Evolutionary conservation across 1,140 invertebrate genomes (phyloP), one percentile per base, ranked within the genome.

Genomic region (Tribolium castaneum): DNA sequence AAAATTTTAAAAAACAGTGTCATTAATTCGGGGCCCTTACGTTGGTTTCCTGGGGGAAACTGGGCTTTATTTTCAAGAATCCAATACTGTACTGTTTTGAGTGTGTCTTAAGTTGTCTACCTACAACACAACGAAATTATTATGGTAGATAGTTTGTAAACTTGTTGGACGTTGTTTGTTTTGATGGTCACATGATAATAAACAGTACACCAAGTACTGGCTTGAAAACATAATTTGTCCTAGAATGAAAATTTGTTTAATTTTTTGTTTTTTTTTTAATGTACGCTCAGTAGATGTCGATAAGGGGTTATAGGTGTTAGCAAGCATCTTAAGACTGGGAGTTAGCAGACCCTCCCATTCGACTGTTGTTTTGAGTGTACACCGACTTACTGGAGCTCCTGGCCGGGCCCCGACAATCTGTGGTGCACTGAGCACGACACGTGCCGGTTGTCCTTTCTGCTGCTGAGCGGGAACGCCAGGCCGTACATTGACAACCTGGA

Each of bases 401-500:
- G 94, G 92, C 85, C 95, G 90, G 16, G 93, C 89, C 75, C 93
- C 93, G 80, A 96, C 92, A 87, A 97, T 92, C 85, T 96, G 95
- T 73, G 91, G 91, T 83, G 92, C 90, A 80, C 92, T 92, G 82
- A 95, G 93, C 78, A 97, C 93, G 77, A 96, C 92, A 78, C 95
- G 90, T 10, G 93, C 80, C 80, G 92, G 91, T 74, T 91, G 91
- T 54, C 91, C 91, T 85, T 95, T 96, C 83, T 93, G 92, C 75
- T 91, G 88, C 75, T 91, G 90, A 74, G 90, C 86, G 16, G 93
- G 92, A 51, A 92, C 89, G 70, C 91, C 82, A 34, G 93, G 92
- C 79, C 94, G 89, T 88, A 96, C 92, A 89, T 96, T 96, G 66
- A 97, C 89, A 84, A 97, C 94, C 86, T 96, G 94, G 80, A 97